Base-by-base conservation (phyloP, 35 echinoderm and acorn worm genomes). In the Lytechinus pictus region DNA sequence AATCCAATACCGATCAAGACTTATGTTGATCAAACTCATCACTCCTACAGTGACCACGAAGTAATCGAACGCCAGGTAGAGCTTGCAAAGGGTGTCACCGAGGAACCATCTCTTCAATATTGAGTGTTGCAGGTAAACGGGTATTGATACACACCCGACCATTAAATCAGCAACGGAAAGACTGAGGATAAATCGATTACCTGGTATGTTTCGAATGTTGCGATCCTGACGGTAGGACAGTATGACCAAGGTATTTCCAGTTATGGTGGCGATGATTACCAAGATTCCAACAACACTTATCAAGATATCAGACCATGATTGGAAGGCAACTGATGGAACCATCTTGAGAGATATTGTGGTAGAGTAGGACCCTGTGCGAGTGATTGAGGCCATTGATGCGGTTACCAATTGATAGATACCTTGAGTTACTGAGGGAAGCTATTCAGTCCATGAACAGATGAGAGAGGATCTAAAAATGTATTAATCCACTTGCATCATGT, bases 1-100 rank as follows among this genome's bases (percentile, higher is more conserved):
- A 2, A 93, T 93, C 92, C 92, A 93, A 54, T 93, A 93, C 9
- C 92, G 92, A 93, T 93, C 92, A 24, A 93, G 92, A 27, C 92
- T 93, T 9, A 93, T 57, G 92, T 55, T 57, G 28, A 93, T 93
- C 92, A 93, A 24, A 54, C 13, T 55, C 27, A 57, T 9, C 9
- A 93, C 55, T 4, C 29, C 16, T 9, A 93, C 53, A 16, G 10
- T 54, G 27, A 93, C 14, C 1, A 93, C 27, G 28, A 9, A 27
- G 54, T 93, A 57, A 57, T 93, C 92, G 12, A 93, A 55, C 5
- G 55, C 21, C 8, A 9, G 10, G 53, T 53, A 93, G 27, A 93
- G n/a, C 21, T 55, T 93, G 57, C 92, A 93, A 5, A 57, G 11
- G n/a, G 4, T 6, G n/a, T 93, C 92, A 9, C 92, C 92, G 9